Evolutionary conservation across 2,888 invertebrate species (phyloP).

Genomic region (Mactromeris polynyma): DNA sequence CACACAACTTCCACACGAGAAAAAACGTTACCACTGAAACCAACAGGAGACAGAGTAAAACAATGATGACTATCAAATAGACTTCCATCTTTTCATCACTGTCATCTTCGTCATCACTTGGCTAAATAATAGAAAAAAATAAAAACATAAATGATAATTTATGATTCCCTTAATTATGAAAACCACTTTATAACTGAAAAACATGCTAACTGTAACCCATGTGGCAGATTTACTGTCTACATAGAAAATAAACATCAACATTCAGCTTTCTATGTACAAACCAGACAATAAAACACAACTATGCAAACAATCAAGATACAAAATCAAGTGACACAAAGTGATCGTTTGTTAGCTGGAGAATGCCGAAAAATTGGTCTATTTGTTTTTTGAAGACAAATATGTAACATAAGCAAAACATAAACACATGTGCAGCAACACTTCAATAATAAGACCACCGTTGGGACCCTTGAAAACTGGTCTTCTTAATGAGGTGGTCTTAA

Average conservation of each 20-base stretch:
- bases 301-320: no score
- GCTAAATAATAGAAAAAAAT: neutral
- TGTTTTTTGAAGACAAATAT: no score
- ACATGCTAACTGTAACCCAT: neutral
- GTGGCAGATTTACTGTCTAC: neutral
- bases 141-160: neutral
- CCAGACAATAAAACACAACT: neutral
- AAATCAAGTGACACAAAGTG: no score
- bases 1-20: slow-evolving; percentile 67
- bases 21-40: slow-evolving; percentile 10
- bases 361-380: no score
- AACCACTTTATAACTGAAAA: neutral
- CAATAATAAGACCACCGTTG: no score
- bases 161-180: neutral
- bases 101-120: slow-evolving; percentile 6
- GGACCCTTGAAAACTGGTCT: no score
- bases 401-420: no score
- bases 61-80: slow-evolving; percentile 54
- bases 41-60: slow-evolving; percentile 29
- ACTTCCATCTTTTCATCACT: slow-evolving; percentile 33
- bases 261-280: neutral
- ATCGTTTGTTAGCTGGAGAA: no score
- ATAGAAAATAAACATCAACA: neutral
- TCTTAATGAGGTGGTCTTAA: no score
- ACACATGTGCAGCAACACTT: no score